A percentile compares a stretch with the other conserved stretches of the same genome.
phyloP scores from a whole-genome alignment of 2,797 vertebrate genomes.

The Ispidina picta region DNA sequence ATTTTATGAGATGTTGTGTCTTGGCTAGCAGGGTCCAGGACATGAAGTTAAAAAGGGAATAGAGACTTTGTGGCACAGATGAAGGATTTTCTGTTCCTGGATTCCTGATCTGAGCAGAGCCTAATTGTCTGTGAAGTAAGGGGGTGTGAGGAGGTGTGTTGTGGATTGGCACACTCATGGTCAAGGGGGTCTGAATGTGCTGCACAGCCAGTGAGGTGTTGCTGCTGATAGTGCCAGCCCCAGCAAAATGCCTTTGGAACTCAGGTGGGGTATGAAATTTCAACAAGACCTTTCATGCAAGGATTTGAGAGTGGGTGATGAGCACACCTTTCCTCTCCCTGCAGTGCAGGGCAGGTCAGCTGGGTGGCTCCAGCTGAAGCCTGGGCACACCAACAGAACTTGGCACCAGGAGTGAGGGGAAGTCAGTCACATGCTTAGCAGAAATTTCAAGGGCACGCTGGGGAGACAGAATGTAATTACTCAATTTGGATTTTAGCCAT shows the following conservation, averaged over 20 bases:
- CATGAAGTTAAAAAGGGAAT: neutral
- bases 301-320: neutral
- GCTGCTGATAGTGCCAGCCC: neutral
- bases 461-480: slow-evolving; percentile 60
- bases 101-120: neutral
- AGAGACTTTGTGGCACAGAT: neutral
- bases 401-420: slow-evolving; percentile 58
- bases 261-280: neutral
- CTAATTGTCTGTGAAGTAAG: neutral
- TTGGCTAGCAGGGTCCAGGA: neutral
- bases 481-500: slow-evolving; percentile 61
- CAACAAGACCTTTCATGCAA: neutral
- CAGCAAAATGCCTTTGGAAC: neutral
- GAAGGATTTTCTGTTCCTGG: neutral
- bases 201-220: neutral
- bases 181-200: slow-evolving; percentile 14
- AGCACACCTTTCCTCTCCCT: neutral
- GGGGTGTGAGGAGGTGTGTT: neutral
- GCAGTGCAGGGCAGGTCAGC: neutral
- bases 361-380: neutral
- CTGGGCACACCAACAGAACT: neutral
- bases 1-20: neutral
- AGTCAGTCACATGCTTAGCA: slow-evolving; percentile 63
- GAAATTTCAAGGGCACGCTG: slow-evolving; percentile 59
- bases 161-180: neutral